phyloP scores from a whole-genome alignment of 92 coral and sea anemone species.

The Zoanthus gigantus region DNA sequence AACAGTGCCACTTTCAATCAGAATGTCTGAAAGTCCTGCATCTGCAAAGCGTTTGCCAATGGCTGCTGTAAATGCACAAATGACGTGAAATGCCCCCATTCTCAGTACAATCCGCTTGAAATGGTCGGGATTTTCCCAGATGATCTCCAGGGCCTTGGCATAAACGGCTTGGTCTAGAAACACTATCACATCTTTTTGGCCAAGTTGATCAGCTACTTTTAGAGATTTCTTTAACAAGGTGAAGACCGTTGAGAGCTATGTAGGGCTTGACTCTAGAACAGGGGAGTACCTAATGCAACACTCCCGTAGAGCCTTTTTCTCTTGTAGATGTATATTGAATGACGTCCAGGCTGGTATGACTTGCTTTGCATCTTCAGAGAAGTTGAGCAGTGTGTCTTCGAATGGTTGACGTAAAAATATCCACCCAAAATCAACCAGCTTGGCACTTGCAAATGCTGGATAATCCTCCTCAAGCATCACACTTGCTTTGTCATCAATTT shows the following conservation, averaged over 20 bases:
- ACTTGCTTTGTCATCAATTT: slow-evolving; percentile 10
- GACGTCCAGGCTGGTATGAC: slow-evolving; percentile 74
- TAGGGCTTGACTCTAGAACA: slow-evolving; percentile 75
- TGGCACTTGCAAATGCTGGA: slow-evolving; percentile 16
- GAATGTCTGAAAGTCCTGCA: slow-evolving; percentile 64
- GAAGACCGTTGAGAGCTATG: slow-evolving; percentile 67
- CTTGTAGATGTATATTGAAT: slow-evolving; percentile 43
- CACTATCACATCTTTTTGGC: slow-evolving; percentile 56
- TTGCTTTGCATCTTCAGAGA: slow-evolving; percentile 26
- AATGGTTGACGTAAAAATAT: slow-evolving; percentile 56
- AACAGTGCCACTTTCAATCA: slow-evolving; percentile 59
- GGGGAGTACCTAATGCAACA: slow-evolving; percentile 67
- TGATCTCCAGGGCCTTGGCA: slow-evolving; percentile 58
- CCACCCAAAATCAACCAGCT: slow-evolving; percentile 71
- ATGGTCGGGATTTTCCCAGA: slow-evolving; percentile 57
- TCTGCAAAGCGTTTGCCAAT: slow-evolving; percentile 65
- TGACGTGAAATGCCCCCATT: slow-evolving; percentile 70
- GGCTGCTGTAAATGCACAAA: slow-evolving; percentile 59
- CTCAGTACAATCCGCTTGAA: slow-evolving; percentile 57
- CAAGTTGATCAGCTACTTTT: slow-evolving; percentile 67
- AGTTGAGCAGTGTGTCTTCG: slow-evolving; percentile 38
- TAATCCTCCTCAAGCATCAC: slow-evolving; percentile 14
- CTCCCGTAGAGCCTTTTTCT: slow-evolving; percentile 41
- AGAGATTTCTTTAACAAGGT: slow-evolving; percentile 60
- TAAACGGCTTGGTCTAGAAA: slow-evolving; percentile 70